Evolutionary conservation across 2,113 vertebrate species (phyloP).

Genomic region (Xenopus borealis): DNA sequence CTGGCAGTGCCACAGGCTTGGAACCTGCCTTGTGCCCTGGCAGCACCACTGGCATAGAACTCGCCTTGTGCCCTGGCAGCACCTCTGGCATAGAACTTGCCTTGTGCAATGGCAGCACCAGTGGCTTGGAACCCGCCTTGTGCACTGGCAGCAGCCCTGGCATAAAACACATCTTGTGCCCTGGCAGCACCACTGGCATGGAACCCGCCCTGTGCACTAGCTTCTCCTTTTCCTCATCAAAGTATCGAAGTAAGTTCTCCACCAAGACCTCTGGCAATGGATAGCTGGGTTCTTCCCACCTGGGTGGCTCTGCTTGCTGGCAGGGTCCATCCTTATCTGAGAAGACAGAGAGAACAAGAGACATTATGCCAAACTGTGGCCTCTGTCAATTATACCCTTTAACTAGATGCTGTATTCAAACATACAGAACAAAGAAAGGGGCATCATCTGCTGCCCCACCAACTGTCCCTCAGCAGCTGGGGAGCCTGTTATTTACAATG

Average conservation of each 20-base stretch:
- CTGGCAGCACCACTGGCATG: neutral
- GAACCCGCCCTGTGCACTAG: neutral
- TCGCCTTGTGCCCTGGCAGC: no score
- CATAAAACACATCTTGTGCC: neutral
- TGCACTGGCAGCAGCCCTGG: neutral
- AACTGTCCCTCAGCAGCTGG: no score
- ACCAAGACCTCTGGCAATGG: neutral
- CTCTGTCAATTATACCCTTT: no score
- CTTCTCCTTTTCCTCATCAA: conserved; percentile 26
- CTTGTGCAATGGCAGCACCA: no score
- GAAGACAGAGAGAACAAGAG: neutral
- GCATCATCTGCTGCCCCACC: no score
- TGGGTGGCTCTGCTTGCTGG: neutral
- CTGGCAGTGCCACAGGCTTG: neutral
- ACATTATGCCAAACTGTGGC: neutral
- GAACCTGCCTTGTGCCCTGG: neutral
- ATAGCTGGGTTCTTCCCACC: neutral
- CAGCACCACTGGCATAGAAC: no score
- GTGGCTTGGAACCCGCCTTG: neutral
- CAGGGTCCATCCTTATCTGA: neutral
- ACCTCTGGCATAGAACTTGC: no score
- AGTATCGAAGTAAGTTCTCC: conserved; percentile 17
- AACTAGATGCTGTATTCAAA: no score
- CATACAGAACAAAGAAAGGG: no score
- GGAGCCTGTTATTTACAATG: no score